Evolutionary conservation across 2,888 invertebrate species (phyloP), one percentile per base, ranked within the genome.

Genomic region (Steinernema carpocapsae): DNA sequence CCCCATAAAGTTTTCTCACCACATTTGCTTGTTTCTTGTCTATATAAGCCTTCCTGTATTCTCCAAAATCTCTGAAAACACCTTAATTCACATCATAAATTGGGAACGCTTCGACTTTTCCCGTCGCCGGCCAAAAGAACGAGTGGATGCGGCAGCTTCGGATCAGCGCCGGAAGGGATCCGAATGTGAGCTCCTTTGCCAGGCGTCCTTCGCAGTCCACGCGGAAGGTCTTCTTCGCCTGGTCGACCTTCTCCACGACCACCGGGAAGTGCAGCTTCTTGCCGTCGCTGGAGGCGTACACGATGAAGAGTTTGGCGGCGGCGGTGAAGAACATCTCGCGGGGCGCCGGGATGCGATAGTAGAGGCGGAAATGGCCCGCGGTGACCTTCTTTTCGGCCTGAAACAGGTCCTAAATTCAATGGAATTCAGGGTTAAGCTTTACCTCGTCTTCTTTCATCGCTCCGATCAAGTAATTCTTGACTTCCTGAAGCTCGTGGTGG

Each of bases 41-140:
- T n/a, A n/a, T n/a, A n/a, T n/a, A n/a, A n/a, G n/a, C n/a, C n/a
- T n/a, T n/a, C n/a, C n/a, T n/a, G n/a, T n/a, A n/a, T n/a, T n/a
- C n/a, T n/a, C n/a, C n/a, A n/a, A n/a, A n/a, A n/a, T n/a, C n/a
- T n/a, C n/a, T n/a, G n/a, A n/a, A 14, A 19, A 56, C 10, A 56
- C 22, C 12, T 51, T 51, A n/a, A 51, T 51, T 51, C 14, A 56
- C 22, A 56, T 56, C 56, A 26, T 56, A 24, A 56, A 56, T 56
- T 3, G 56, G 56, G 26, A 56, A 56, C 56, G 14, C 12, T 17
- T 56, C 56, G 24, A 56, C 24, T 17, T 56, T 56, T 24, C 56
- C 26, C 3, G 6, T 14, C 24, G 22, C 26, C 24, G 26, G 22
- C 56, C 56, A 56, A 6, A 22, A 56, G 17, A 19, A 56, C 26